These are phyloP conservation scores for Sabatieria punctata DNA, from an alignment of 2,888 invertebrate genomes.

Conservation along the genomic window DNA sequence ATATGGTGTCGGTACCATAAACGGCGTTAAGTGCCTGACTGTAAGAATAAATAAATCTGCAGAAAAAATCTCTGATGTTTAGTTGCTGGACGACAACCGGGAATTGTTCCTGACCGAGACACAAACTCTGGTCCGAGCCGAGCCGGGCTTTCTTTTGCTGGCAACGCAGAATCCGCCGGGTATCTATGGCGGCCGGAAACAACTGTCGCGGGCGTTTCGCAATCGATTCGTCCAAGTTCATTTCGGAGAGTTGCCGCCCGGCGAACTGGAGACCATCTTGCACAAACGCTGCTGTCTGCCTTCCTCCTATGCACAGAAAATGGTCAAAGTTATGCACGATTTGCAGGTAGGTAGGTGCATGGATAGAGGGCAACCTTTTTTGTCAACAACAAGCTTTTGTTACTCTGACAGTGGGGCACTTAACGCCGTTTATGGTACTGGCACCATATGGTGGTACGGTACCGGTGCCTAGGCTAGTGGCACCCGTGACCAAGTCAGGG, in stretches of 20 bases:
- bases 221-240: slow-evolving; percentile 94
- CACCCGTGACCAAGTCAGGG: too few relatives aligned
- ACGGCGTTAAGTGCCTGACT: too few relatives aligned
- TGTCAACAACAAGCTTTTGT: too few relatives aligned
- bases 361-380: too few relatives aligned
- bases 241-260: slow-evolving; percentile 77
- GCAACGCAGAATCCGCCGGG: slow-evolving; percentile 95
- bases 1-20: too few relatives aligned
- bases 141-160: slow-evolving; percentile 85
- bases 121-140: slow-evolving; percentile 74
- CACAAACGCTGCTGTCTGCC: slow-evolving; percentile 74
- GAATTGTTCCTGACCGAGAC: slow-evolving; percentile 94
- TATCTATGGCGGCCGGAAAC: slow-evolving; percentile 80
- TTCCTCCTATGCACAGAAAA: slow-evolving; percentile 64
- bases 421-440: too few relatives aligned
- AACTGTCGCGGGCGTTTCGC: slow-evolving; percentile 83
- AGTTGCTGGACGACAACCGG: slow-evolving; percentile 83
- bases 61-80: too few relatives aligned
- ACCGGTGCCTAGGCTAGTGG: too few relatives aligned
- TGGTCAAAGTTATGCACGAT: slow-evolving; percentile 76
- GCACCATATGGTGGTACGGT: too few relatives aligned
- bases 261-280: slow-evolving; percentile 69
- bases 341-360: slow-evolving; percentile 48
- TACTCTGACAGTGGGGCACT: too few relatives aligned
- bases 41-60: too few relatives aligned